Evolutionary conservation across 2,797 vertebrate genomes (phyloP).

Genomic region (Cynopterus sphinx): DNA sequence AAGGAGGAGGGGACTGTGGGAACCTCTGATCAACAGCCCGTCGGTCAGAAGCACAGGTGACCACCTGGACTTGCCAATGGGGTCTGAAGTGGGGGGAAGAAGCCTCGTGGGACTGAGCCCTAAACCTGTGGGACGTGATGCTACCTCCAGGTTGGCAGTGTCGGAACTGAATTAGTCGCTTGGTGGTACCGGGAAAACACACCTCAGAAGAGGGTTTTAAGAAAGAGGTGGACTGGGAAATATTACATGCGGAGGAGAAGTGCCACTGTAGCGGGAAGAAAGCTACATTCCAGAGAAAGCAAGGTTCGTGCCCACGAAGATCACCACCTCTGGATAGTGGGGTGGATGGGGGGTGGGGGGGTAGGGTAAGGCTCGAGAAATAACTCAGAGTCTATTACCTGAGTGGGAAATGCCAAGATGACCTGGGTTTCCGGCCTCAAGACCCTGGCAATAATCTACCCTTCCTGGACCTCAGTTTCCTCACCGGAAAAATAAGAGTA

Average conservation of each 20-base stretch:
- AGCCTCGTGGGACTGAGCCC: neutral
- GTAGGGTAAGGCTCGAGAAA: neutral
- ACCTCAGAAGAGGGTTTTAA: neutral
- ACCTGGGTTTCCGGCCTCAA: neutral
- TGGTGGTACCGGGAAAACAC: neutral
- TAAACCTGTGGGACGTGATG: neutral
- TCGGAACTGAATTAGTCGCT: neutral
- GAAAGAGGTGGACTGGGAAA: neutral
- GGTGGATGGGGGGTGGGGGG: no score
- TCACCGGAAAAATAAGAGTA: neutral
- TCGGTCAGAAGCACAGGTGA: neutral
- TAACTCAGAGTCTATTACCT: neutral
- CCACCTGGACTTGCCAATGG: neutral
- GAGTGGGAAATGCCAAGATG: neutral
- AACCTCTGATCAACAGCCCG: neutral
- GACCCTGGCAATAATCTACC: neutral
- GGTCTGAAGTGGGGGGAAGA: neutral
- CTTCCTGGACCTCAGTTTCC: neutral
- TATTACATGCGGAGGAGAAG: neutral
- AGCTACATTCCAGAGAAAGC: neutral
- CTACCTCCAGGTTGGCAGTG: neutral
- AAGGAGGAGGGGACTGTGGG: neutral
- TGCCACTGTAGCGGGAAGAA: neutral
- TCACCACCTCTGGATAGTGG: neutral
- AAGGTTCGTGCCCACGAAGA: neutral